Base-by-base conservation (phyloP, 2,888 invertebrate genomes). In the Drosophila atripex region DNA sequence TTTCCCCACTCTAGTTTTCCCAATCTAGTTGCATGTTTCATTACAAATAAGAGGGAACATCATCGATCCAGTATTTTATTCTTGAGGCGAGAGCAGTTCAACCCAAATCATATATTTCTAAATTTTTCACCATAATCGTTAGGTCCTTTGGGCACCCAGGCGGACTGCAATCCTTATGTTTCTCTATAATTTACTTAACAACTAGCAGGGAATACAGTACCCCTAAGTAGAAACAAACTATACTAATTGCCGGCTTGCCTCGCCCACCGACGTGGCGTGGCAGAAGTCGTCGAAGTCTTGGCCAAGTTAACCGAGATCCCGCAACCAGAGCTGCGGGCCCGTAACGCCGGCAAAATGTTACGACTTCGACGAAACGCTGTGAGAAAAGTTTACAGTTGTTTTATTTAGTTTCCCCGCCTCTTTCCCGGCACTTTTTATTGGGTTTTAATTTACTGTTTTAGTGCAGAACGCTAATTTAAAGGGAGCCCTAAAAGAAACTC, bases 161-260 rank as follows among this genome's bases (percentile, higher is more conserved):
- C 14, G 9, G 39, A 16, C n/a, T 9, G 16, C 16, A 16, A 41
- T 41, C 18, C 18, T 41, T 41, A 21, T 18, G 50, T 14, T 45
- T n/a, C 8, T 72, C 60, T 59, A 61, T 63, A 57, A 71, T 80
- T 80, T 85, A 72, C 73, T 60, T 79, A 77, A 77, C 77, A 73
- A 71, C 69, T 69, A 55, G 32, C 21, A 71, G 43, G 21, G 52
- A n/a, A 25, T 32, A 23, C 63, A 63, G 46, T 32, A 50, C 50
- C 43, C 69, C 52, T 59, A 75, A 46, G 64, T 57, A 54, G 63
- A 52, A 52, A 56, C 50, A 65, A 71, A 70, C 77, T 71, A 52
- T 71, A 74, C 87, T 86, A 80, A 86, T 86, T 82, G 87, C 76
- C 66, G 72, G 84, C 77, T 83, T 77, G 80, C 76, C 61, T 70